Evolutionary conservation across 2,113 vertebrate genomes (phyloP).

Genomic region (Periophthalmus modestus): DNA sequence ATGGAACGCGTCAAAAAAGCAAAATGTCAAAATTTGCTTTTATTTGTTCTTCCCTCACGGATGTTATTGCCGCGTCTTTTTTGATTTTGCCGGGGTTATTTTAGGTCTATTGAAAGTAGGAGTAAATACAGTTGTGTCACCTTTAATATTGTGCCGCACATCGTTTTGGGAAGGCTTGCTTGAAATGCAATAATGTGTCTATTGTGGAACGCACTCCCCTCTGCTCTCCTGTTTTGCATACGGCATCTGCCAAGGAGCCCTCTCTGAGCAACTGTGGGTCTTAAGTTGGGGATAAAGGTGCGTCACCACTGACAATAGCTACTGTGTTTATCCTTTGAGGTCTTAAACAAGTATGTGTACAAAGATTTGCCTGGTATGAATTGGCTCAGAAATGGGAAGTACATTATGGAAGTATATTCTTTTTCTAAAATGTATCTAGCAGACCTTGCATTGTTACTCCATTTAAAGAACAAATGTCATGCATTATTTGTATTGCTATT

Average conservation of each 20-base stretch:
- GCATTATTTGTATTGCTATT: too few species aligned
- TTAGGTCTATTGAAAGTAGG: constrained; percentile 68
- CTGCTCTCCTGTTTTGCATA: constrained; percentile 77
- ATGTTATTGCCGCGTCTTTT: constrained; percentile 70
- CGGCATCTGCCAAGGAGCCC: constrained; percentile 64
- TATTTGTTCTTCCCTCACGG: constrained; percentile 76
- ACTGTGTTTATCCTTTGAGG: constrained; percentile 78
- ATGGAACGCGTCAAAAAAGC: constrained; percentile 74
- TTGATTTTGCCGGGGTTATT: constrained; percentile 72
- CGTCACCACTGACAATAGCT: constrained; percentile 77
- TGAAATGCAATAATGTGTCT: constrained; percentile 73
- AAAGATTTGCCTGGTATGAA: constrained; percentile 75
- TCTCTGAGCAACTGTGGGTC: constrained; percentile 75
- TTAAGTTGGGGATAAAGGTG: constrained; percentile 80
- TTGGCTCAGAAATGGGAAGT: constrained; percentile 73
- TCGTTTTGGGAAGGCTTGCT: constrained; percentile 62
- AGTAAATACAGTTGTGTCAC: constrained; percentile 77
- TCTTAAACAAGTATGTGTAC: constrained; percentile 78
- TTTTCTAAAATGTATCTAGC: constrained; percentile 71
- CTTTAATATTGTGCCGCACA: constrained; percentile 70
- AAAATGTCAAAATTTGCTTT: constrained; percentile 83
- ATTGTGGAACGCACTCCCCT: constrained; percentile 70
- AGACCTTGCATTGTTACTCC: constrained; percentile 74
- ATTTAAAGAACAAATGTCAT: constrained; percentile 60
- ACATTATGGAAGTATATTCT: constrained; percentile 70